A percentile compares a stretch with the other conserved stretches of the same genome.
phyloP scores from a whole-genome alignment of 2,797 vertebrate genomes.

The Nannoperca australis region DNA sequence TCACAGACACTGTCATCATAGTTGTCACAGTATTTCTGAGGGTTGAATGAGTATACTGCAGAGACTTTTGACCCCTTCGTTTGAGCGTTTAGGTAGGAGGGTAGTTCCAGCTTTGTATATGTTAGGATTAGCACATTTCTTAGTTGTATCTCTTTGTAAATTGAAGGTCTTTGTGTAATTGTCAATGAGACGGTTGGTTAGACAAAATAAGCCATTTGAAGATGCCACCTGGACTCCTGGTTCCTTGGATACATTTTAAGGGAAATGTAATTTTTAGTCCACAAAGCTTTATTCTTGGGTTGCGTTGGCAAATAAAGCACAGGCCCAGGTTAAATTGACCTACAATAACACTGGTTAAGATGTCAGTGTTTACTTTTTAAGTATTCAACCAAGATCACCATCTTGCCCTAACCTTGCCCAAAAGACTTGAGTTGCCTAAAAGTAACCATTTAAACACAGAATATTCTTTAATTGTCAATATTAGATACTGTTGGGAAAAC shows the following conservation, averaged over 20 bases:
- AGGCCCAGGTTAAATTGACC: not conserved
- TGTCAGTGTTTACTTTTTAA: not conserved
- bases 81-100: constrained; percentile 59
- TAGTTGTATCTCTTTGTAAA: not conserved
- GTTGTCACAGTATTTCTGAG: constrained; percentile 56
- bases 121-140: not conserved
- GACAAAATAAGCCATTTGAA: not conserved
- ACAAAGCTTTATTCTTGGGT: not conserved
- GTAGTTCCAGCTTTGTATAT: not conserved
- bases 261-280: not conserved
- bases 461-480: not conserved
- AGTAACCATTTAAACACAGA: not conserved
- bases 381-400: not conserved
- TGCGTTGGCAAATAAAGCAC: not conserved
- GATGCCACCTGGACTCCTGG: not conserved
- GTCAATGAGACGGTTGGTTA: too few relatives aligned
- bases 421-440: not conserved
- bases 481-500: not conserved
- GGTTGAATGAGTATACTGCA: constrained; percentile 42
- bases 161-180: not conserved
- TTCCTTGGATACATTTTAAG: not conserved
- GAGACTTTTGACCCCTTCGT: constrained; percentile 50
- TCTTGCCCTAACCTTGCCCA: not conserved
- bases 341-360: not conserved
- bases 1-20: constrained; percentile 65